These are phyloP conservation scores for Thymelicus sylvestris DNA, from an alignment of 2,888 invertebrate species.

Conservation along the genomic window DNA sequence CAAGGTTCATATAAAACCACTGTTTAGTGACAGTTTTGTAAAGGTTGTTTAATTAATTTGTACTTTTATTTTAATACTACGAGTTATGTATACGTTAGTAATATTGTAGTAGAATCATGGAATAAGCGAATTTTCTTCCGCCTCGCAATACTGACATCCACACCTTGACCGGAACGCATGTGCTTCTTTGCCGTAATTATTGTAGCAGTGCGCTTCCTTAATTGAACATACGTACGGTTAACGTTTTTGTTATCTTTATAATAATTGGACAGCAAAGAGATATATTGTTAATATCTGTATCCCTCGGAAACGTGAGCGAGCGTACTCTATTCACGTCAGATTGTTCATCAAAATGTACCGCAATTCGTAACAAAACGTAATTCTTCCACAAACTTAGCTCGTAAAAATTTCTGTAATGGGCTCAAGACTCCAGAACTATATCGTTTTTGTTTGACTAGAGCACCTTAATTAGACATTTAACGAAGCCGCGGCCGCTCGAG, in stretches of 20 bases:
- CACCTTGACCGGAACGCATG: background rate
- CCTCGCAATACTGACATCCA: too few relatives aligned
- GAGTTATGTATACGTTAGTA: too few relatives aligned
- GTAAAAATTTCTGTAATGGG: constrained; percentile 39
- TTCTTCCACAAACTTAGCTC: constrained; percentile 31
- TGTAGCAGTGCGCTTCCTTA: constrained; percentile 7
- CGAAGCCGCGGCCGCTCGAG: constrained; percentile 34
- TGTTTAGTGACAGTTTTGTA: too few relatives aligned
- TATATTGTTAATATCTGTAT: constrained; percentile 23
- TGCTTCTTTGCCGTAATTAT: background rate
- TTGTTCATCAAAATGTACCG: constrained; percentile 36
- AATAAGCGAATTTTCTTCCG: too few relatives aligned
- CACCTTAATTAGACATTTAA: constrained; percentile 39
- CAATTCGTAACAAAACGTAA: constrained; percentile 27
- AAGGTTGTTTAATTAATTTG: too few relatives aligned
- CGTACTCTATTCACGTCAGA: constrained; percentile 22
- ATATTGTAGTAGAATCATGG: too few relatives aligned
- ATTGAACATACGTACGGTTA: constrained; percentile 13
- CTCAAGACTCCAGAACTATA: constrained; percentile 38
- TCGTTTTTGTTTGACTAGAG: constrained; percentile 34
- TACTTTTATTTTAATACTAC: too few relatives aligned
- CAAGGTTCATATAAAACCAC: too few relatives aligned
- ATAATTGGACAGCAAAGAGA: constrained; percentile 21
- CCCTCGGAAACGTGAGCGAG: background rate
- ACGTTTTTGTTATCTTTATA: constrained; percentile 8